These are phyloP conservation scores for Menura novaehollandiae DNA, from an alignment of 2,113 vertebrate species.

Conservation along the genomic window DNA sequence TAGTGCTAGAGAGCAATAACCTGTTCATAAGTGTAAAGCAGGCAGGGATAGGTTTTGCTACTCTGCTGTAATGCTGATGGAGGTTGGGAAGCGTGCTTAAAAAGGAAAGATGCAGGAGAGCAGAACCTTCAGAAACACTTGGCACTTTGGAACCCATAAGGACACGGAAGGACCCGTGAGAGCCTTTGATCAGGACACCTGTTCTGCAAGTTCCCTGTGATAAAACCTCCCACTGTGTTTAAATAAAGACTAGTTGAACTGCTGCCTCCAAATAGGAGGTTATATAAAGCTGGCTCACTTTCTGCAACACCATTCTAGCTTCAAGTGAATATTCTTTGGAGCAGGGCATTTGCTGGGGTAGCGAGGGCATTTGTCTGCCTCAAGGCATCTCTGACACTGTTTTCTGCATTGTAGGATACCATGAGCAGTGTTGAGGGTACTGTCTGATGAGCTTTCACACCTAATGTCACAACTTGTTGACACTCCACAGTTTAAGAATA, in stretches of 20 bases:
- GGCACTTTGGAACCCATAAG: not conserved
- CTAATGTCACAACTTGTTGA: not conserved
- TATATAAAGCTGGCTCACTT: not conserved
- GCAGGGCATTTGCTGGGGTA: not conserved
- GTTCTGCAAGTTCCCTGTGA: not conserved
- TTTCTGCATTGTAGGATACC: fast-evolving
- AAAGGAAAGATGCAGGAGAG: not conserved
- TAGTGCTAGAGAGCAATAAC: not conserved
- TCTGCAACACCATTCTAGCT: not conserved
- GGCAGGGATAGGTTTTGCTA: not conserved
- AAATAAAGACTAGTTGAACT: not conserved
- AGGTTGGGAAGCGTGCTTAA: not conserved
- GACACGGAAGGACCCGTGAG: fast-evolving
- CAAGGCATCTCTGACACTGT: not conserved
- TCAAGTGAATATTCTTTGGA: too few relatives aligned
- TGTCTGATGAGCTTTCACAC: not conserved
- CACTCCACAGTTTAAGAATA: not conserved
- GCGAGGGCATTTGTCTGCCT: not conserved
- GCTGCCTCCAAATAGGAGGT: not conserved
- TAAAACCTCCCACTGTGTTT: not conserved
- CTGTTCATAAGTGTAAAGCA: not conserved
- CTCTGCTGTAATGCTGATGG: not conserved
- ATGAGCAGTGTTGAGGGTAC: fast-evolving
- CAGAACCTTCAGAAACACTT: not conserved
- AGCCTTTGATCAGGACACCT: fast-evolving